Conservation (phyloP, 2,797 vertebrate genomes). For the Tenualosa ilisha region DNA sequence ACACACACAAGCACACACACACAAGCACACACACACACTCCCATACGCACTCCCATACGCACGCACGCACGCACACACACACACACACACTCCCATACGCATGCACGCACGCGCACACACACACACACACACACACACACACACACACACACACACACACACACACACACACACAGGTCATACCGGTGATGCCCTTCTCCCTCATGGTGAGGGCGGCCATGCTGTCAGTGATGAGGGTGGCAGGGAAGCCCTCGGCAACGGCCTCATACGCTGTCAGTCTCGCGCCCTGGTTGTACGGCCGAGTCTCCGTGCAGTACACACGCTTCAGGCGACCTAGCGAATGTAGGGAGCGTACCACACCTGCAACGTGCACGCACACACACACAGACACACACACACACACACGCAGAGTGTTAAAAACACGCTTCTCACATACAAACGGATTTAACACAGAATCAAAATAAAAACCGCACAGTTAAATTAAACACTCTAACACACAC, state of each 20-base stretch:
- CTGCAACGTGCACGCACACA: slow-evolving; percentile 51
- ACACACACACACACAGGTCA: slow-evolving; percentile 15
- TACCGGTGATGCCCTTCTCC: slow-evolving; percentile 82
- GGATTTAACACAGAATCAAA: neutral
- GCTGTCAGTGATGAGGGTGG: slow-evolving; percentile 89
- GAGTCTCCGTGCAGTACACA: slow-evolving; percentile 88
- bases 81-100: neutral
- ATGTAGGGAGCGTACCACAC: slow-evolving; percentile 86
- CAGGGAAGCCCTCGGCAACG: slow-evolving; percentile 83
- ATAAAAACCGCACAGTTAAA: neutral
- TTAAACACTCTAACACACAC: too few relatives aligned
- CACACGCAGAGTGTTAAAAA: slow-evolving; percentile 17
- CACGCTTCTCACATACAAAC: neutral
- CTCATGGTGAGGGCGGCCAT: slow-evolving; percentile 86
- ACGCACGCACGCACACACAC: neutral
- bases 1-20: too few relatives aligned
- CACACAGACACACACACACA: slow-evolving; percentile 18
- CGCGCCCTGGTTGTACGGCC: slow-evolving; percentile 92
- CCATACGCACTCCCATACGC: too few relatives aligned
- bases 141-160: neutral
- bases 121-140: neutral
- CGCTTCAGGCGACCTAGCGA: slow-evolving; percentile 77
- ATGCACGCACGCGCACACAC: neutral
- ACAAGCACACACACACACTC: too few relatives aligned
- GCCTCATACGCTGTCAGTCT: slow-evolving; percentile 89